Evolutionary conservation across 2,797 vertebrate species (phyloP).

Genomic region (Lerista edwardsae): DNA sequence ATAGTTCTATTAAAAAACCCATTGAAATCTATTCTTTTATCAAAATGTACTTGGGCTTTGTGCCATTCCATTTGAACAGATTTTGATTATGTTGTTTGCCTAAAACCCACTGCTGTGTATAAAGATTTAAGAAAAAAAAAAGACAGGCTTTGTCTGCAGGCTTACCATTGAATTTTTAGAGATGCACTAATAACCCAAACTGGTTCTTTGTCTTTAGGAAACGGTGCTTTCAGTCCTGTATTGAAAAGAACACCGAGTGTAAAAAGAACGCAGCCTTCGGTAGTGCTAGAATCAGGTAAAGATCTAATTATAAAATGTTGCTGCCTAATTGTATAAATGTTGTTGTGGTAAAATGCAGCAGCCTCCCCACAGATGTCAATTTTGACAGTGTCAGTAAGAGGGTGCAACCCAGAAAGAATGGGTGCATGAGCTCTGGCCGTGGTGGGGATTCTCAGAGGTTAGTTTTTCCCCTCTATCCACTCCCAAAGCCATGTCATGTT

Average conservation of each 20-base stretch:
- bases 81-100: background rate
- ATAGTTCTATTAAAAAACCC: background rate
- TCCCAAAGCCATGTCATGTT: background rate
- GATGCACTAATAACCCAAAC: constrained; percentile 65
- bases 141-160: constrained; percentile 59
- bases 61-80: background rate
- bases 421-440: no score
- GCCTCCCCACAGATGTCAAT: no score
- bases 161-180: constrained; percentile 65
- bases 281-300: constrained; percentile 80
- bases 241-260: constrained; percentile 81
- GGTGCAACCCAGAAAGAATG: no score
- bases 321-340: no score
- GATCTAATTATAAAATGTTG: background rate
- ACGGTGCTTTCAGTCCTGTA: constrained; percentile 69
- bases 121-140: background rate
- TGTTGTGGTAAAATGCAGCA: background rate
- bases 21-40: rapidly evolving
- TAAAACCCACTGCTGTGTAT: background rate
- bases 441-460: background rate
- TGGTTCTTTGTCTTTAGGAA: constrained; percentile 67
- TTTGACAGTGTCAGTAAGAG: no score
- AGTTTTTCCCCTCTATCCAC: background rate
- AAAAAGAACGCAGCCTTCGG: constrained; percentile 74
- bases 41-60: constrained; percentile 3